Evolutionary conservation across 2,113 vertebrate species (phyloP), one percentile per base, ranked within the genome.

Genomic region (Castor canadensis): DNA sequence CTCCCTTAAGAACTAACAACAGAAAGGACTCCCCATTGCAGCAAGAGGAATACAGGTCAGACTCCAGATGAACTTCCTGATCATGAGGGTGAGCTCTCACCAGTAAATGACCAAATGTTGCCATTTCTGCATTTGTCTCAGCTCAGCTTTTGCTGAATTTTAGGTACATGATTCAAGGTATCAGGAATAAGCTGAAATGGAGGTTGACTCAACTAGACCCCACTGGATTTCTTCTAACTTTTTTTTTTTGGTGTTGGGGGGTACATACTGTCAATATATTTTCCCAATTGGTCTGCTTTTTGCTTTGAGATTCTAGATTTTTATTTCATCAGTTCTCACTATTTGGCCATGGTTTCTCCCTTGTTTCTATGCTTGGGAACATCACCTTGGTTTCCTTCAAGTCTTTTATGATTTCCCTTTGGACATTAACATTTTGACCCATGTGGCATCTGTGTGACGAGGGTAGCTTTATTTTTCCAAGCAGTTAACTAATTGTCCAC

Each of bases 1-100:
- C 43, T 3, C 35, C 30, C 52, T 26, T 2, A n/a, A 89, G 22
- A 45, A 28, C 7, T 15, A 87, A 86, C 49, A 38, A 69, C 2
- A 60, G 45, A 76, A 77, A 43, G 80, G 24, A 0, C 10, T 81
- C 62, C n/a, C 66, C n/a, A 0, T 11, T 49, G 72, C 38, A 86
- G 54, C 81, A 85, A 87, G 92, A 72, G 9, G 56, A 79, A 69
- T n/a, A 40, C 47, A 15, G 40, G 89, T 15, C 22, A 56, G 89
- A 97, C 32, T 64, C 10, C 45, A 87, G 26, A 64, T 83, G 95
- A 91, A 89, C 88, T 96, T 87, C 69, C 87, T 4, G 1, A 1
- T 32, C 73, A 1, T 10, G 7, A 85, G 11, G 71, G 38, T 35
- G 45, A 60, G 62, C 73, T 45, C n/a, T 49, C 38, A 49, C 16